A percentile compares a stretch with the other conserved stretches of the same genome.
phyloP scores from a whole-genome alignment of 2,113 vertebrate species.

The Lagopus leucura region DNA sequence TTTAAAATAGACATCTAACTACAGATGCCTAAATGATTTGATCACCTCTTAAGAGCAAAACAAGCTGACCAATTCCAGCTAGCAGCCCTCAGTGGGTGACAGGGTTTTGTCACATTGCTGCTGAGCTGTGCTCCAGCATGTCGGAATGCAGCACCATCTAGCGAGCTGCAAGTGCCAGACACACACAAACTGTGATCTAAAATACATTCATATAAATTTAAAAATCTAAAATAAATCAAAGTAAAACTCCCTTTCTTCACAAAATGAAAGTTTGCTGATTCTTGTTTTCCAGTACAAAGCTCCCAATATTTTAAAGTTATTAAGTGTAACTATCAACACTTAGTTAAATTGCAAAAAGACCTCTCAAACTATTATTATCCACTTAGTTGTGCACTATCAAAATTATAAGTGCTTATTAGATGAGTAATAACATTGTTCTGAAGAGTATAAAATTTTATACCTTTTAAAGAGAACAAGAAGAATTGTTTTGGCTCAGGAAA shows the following conservation, averaged over 20 bases:
- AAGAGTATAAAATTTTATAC: neutral
- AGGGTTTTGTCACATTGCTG: rapidly evolving
- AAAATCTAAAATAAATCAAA: neutral
- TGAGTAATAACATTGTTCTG: neutral
- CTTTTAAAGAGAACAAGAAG: neutral
- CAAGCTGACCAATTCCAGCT: rapidly evolving
- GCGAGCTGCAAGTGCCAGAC: neutral
- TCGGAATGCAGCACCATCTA: constrained; percentile 69
- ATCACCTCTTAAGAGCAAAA: neutral
- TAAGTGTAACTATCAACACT: neutral
- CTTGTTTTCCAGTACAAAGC: neutral
- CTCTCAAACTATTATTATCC: neutral
- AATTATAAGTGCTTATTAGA: neutral
- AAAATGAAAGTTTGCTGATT: neutral
- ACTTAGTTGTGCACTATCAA: neutral
- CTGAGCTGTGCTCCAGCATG: neutral
- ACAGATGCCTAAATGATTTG: rapidly evolving
- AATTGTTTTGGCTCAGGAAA: neutral
- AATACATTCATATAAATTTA: neutral
- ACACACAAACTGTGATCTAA: rapidly evolving
- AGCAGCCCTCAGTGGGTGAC: rapidly evolving
- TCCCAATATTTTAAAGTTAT: neutral
- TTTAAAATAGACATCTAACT: neutral
- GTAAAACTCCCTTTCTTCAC: neutral
- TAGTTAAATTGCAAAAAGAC: neutral